Evolutionary conservation across 2,113 vertebrate genomes (phyloP).

Genomic region (Orientallactaga bullata): DNA sequence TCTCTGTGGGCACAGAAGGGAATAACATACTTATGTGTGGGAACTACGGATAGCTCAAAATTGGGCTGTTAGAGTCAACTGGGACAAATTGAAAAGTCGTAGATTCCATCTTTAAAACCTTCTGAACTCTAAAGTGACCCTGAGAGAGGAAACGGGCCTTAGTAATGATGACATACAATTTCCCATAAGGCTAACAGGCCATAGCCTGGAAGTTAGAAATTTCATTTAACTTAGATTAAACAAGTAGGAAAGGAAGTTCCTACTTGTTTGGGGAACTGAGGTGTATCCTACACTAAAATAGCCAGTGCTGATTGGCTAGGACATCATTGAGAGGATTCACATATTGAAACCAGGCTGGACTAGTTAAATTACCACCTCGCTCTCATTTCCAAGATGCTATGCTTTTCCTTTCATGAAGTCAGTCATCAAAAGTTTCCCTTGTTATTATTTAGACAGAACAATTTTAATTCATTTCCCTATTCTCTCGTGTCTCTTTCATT

Average conservation of each 20-base stretch:
- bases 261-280: not conserved
- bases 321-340: not conserved
- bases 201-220: not conserved
- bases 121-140: not conserved
- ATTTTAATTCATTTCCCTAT: not conserved
- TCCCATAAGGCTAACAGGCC: not conserved
- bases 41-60: not conserved
- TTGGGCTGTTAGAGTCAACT: not conserved
- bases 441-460: not conserved
- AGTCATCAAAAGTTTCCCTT: not conserved
- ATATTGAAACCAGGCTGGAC: not conserved
- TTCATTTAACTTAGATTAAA: slow-evolving; percentile 1
- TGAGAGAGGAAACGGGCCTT: not conserved
- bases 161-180: not conserved
- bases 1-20: not conserved
- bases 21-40: not conserved
- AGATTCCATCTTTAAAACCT: not conserved
- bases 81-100: not conserved
- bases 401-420: not conserved
- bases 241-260: not conserved
- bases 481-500: not conserved
- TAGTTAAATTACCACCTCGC: not conserved
- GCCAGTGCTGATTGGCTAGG: not conserved
- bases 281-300: not conserved
- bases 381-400: not conserved